Percentiles rank a stretch among this genome's conserved stretches.
Evolutionary conservation across 2,113 vertebrate genomes (phyloP).

Genomic region (Heterotis niloticus): DNA sequence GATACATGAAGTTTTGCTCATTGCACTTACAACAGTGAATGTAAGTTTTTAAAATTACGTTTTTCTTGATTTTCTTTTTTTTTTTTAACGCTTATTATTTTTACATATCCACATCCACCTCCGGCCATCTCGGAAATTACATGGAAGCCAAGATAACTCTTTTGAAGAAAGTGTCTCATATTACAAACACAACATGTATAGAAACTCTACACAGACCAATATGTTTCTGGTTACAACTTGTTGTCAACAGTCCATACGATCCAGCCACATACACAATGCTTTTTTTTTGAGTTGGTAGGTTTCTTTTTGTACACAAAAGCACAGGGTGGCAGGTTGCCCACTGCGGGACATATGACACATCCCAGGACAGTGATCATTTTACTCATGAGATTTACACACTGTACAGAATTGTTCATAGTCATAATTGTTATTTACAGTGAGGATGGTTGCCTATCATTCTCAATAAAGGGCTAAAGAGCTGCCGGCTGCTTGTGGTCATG

Average conservation of each 20-base stretch:
- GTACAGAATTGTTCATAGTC: slow-evolving; percentile 66
- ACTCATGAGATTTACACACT: slow-evolving; percentile 72
- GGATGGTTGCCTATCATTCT: slow-evolving; percentile 58
- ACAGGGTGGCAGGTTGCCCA: slow-evolving; percentile 73
- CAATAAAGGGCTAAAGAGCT: slow-evolving; percentile 46
- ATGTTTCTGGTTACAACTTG: slow-evolving; percentile 57
- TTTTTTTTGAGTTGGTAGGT: slow-evolving; percentile 51
- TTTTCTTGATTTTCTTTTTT: slow-evolving; percentile 43
- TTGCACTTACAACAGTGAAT: slow-evolving; percentile 85
- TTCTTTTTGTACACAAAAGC: slow-evolving; percentile 68
- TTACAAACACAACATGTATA: slow-evolving; percentile 66
- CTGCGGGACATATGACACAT: slow-evolving; percentile 67
- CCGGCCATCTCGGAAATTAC: slow-evolving; percentile 46
- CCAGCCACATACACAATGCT: slow-evolving; percentile 61
- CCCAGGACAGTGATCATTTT: slow-evolving; percentile 56
- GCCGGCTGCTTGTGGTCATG: slow-evolving; percentile 57
- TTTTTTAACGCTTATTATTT: slow-evolving; percentile 41
- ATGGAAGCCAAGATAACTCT: slow-evolving; percentile 51
- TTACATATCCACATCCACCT: slow-evolving; percentile 54
- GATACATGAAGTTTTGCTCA: slow-evolving; percentile 84
- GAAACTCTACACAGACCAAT: slow-evolving; percentile 64
- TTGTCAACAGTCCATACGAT: slow-evolving; percentile 67
- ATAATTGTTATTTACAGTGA: slow-evolving; percentile 82
- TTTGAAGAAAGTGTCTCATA: slow-evolving; percentile 50
- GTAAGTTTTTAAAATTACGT: slow-evolving; percentile 57